A percentile compares a stretch with the other conserved stretches of the same genome.
Conservation (phyloP, 2,113 vertebrate genomes). For the Polypterus bichir region DNA sequence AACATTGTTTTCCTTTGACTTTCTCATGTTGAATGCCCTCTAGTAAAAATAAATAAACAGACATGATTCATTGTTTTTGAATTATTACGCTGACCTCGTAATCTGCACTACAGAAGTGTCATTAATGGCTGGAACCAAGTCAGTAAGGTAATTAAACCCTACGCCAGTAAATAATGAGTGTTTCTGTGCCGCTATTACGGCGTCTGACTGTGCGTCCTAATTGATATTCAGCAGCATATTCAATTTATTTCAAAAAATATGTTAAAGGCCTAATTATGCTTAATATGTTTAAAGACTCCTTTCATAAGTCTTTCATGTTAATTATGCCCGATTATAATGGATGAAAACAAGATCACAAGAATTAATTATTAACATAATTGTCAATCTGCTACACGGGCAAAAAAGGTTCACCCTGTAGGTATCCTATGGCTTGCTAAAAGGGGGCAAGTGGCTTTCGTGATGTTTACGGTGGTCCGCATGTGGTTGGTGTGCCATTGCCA, state of each 20-base stretch:
- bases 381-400: neutral
- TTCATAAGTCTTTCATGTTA: slow-evolving; percentile 14
- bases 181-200: slow-evolving; percentile 16
- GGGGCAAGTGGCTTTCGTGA: too few species aligned
- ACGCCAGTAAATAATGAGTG: slow-evolving; percentile 24
- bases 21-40: slow-evolving; percentile 20
- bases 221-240: slow-evolving; percentile 20
- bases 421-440: too few species aligned
- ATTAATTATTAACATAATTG: neutral
- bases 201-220: slow-evolving; percentile 19
- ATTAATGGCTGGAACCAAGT: slow-evolving; percentile 39
- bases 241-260: slow-evolving; percentile 17
- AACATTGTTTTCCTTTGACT: too few species aligned
- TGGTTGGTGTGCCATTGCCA: too few species aligned
- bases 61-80: slow-evolving; percentile 47
- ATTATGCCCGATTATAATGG: slow-evolving; percentile 16
- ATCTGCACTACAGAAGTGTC: slow-evolving; percentile 44
- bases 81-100: slow-evolving; percentile 47
- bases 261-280: slow-evolving; percentile 19
- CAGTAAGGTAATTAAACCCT: slow-evolving; percentile 45
- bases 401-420: neutral
- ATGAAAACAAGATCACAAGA: slow-evolving; percentile 5
- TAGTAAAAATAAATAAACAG: slow-evolving; percentile 41
- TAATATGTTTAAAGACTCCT: slow-evolving; percentile 18
- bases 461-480: too few species aligned